Percentiles rank a stretch among this genome's conserved stretches.
Evolutionary conservation across 1,140 invertebrate genomes (phyloP).

Genomic region (Triops longicaudatus): DNA sequence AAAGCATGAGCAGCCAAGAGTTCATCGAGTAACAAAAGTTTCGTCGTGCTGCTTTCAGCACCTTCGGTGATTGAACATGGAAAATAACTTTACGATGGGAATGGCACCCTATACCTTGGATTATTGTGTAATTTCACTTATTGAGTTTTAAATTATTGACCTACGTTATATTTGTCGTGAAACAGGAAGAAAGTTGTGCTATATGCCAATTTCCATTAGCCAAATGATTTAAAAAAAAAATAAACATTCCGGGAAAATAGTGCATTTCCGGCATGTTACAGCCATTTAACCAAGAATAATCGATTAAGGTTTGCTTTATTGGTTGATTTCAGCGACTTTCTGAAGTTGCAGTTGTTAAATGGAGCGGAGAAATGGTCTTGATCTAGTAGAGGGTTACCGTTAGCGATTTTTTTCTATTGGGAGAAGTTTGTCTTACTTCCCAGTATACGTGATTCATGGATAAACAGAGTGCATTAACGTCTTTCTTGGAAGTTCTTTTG

Average conservation of each 20-base stretch:
- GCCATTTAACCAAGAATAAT: neutral
- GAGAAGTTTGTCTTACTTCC: neutral
- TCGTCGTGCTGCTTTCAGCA: neutral
- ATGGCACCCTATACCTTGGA: neutral
- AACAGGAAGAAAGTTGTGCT: too few relatives aligned
- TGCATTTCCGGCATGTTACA: neutral
- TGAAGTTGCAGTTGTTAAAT: neutral
- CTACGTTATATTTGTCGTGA: too few relatives aligned
- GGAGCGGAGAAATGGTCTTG: neutral
- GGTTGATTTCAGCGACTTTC: neutral
- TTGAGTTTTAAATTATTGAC: too few relatives aligned
- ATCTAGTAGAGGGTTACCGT: neutral
- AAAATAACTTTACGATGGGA: neutral
- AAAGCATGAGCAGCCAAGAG: neutral
- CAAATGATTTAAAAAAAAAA: neutral
- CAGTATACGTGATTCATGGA: neutral
- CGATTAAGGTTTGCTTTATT: neutral
- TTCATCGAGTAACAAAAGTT: neutral
- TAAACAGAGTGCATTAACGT: neutral
- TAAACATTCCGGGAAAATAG: neutral
- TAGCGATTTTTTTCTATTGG: neutral
- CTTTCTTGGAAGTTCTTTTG: neutral
- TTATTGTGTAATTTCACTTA: too few relatives aligned
- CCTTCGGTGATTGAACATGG: neutral
- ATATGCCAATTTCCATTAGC: too few relatives aligned